Evolutionary conservation across 1,140 invertebrate species (phyloP).

Genomic region (Leptopilina boulardi): DNA sequence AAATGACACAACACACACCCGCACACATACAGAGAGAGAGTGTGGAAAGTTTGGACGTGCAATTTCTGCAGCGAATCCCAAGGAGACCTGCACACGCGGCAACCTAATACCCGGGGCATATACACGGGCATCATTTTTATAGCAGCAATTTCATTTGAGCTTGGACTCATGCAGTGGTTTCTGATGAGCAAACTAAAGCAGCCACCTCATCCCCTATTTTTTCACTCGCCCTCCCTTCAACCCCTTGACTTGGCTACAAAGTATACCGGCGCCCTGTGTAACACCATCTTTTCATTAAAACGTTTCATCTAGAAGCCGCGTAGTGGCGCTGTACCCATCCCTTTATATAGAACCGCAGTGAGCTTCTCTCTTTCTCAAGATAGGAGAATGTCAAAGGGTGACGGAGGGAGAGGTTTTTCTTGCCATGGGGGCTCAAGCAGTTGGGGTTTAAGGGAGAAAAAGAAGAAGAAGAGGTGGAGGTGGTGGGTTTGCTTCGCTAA

Average conservation of each 20-base stretch:
- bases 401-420: constrained; percentile 33
- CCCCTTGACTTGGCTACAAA: constrained; percentile 36
- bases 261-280: constrained; percentile 25
- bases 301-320: constrained; percentile 69
- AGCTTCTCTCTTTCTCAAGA: constrained; percentile 11
- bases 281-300: constrained; percentile 75
- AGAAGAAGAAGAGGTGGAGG: constrained; percentile 29
- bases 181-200: constrained; percentile 69
- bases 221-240: constrained; percentile 40
- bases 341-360: constrained; percentile 11
- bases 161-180: constrained; percentile 73
- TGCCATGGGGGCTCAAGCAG: background rate
- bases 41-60: constrained; percentile 27
- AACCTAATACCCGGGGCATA: constrained; percentile 69
- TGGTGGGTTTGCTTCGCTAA: constrained; percentile 52
- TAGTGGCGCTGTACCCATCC: constrained; percentile 59
- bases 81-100: constrained; percentile 48
- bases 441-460: too few species aligned
- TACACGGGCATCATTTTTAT: constrained; percentile 74
- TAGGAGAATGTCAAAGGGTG: constrained; percentile 37
- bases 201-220: constrained; percentile 24
- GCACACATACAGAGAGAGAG: too few species aligned
- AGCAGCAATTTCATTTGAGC: constrained; percentile 75
- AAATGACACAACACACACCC: constrained; percentile 21
- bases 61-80: constrained; percentile 37